phyloP scores from a whole-genome alignment of 1,140 invertebrate species.

The Bicyclus anynana region DNA sequence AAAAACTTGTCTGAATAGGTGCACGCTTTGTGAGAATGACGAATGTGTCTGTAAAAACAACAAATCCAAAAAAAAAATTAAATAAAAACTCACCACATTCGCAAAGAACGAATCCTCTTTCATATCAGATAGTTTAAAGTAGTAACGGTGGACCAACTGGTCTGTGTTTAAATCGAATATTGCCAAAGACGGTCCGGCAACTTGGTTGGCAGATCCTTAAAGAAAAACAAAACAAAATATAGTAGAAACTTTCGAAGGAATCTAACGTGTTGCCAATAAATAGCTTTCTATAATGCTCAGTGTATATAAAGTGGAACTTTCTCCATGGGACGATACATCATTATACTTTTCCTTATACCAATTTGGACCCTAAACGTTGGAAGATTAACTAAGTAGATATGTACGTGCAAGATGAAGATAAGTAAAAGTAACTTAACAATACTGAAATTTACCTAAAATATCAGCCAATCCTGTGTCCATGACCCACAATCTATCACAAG shows the following conservation, averaged over 20 bases:
- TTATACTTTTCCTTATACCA: neutral
- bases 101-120: conserved; percentile 85
- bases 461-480: conserved; percentile 86
- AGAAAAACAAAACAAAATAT: neutral
- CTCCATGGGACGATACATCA: neutral
- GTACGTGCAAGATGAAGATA: neutral
- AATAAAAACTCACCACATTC: conserved; percentile 78
- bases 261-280: neutral
- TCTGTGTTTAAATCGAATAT: conserved; percentile 88
- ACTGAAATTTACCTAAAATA: conserved; percentile 80
- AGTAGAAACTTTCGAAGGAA: neutral
- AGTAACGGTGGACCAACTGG: conserved; percentile 80
- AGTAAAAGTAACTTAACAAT: neutral
- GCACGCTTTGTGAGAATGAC: neutral
- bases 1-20: neutral
- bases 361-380: neutral
- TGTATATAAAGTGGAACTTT: conserved; percentile 2
- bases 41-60: too few species aligned
- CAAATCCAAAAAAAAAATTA: neutral
- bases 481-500: conserved; percentile 86
- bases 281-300: conserved; percentile 4
- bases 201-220: conserved; percentile 74
- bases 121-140: conserved; percentile 81
- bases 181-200: conserved; percentile 81
- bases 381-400: conserved; percentile 1